Conservation (phyloP, 1,140 invertebrate species). For the Wiebesia pumilae region DNA sequence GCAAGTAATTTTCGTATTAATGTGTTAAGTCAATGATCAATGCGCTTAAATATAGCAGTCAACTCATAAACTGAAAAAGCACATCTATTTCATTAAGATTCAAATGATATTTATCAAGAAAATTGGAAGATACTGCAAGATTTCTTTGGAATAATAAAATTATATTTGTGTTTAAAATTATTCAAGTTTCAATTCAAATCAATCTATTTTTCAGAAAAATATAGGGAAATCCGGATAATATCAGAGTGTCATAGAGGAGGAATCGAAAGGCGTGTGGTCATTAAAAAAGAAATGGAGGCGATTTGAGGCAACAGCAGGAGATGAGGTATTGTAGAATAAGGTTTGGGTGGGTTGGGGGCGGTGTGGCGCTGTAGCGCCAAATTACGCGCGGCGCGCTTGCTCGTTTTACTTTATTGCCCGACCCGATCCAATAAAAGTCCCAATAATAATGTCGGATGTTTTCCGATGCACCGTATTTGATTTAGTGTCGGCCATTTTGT, state of each 20-base stretch:
- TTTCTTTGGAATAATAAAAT: background rate
- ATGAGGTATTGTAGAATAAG: background rate
- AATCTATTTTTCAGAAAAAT: background rate
- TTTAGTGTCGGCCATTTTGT: constrained; percentile 76
- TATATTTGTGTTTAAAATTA: background rate
- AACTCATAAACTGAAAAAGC: background rate
- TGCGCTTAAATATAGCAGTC: background rate
- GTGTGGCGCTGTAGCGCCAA: constrained; percentile 58
- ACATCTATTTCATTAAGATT: background rate
- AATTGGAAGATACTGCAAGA: background rate
- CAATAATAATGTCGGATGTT: constrained; percentile 77
- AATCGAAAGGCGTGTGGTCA: constrained; percentile 29
- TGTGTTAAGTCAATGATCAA: background rate
- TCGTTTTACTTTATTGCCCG: constrained; percentile 70
- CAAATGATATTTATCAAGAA: background rate
- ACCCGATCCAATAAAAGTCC: constrained; percentile 75
- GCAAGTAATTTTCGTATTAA: background rate
- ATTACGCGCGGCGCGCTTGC: constrained; percentile 61
- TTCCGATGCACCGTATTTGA: constrained; percentile 76
- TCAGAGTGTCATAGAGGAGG: background rate
- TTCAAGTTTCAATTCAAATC: background rate
- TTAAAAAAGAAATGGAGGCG: constrained; percentile 40
- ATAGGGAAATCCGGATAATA: background rate
- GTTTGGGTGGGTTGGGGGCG: background rate
- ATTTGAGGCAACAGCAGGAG: background rate